These are phyloP conservation scores for Hippolais icterina DNA, from an alignment of 2,113 vertebrate species.

Conservation along the genomic window DNA sequence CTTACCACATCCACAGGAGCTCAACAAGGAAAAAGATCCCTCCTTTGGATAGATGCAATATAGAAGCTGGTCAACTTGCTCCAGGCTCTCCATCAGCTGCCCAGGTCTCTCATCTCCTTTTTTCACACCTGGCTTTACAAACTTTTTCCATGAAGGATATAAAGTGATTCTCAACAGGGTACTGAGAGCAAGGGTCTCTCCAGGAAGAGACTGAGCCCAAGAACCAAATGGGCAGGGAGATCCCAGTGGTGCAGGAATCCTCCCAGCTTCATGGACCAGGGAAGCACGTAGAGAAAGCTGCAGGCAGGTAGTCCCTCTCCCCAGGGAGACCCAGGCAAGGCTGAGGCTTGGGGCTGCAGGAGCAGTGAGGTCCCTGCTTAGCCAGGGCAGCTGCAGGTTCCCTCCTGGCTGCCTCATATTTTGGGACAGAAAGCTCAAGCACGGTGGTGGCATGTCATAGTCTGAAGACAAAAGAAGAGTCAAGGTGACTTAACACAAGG, in stretches of 20 bases:
- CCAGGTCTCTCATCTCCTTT: background rate
- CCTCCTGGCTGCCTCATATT: background rate
- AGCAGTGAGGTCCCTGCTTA: background rate
- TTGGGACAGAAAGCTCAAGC: background rate
- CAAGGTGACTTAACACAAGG: background rate
- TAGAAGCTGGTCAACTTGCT: background rate
- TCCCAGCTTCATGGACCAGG: background rate
- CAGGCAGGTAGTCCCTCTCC: background rate
- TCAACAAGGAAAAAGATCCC: background rate
- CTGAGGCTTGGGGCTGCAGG: background rate
- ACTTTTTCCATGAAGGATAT: background rate
- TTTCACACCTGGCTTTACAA: background rate
- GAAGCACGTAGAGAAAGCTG: background rate
- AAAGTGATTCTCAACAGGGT: background rate
- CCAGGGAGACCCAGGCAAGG: background rate
- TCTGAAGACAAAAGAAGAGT: background rate
- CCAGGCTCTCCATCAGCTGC: background rate
- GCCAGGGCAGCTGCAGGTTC: background rate
- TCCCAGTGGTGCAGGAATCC: background rate
- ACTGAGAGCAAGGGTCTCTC: background rate
- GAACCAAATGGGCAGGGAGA: background rate
- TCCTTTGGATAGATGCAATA: background rate
- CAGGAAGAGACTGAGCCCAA: background rate
- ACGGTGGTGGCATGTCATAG: accelerated
- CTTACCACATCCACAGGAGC: background rate